Evolutionary conservation across 2,797 vertebrate species (phyloP), one percentile per base, ranked within the genome.

Genomic region (Sebastes matsubarae): DNA sequence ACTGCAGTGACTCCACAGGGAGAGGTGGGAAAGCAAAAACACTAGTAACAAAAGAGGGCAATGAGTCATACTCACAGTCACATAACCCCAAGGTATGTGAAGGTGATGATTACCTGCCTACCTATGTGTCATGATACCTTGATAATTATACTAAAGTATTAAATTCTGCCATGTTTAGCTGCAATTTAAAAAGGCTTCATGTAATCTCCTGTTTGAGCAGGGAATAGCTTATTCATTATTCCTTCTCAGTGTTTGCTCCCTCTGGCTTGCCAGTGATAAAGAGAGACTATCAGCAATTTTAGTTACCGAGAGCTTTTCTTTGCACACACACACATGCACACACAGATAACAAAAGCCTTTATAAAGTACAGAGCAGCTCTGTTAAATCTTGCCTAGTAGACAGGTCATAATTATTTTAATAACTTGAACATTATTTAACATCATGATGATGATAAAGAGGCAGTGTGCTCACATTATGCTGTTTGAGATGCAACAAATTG

Each of bases 51-150:
- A 79, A 65, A 81, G 65, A 78, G 24, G 29, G 79, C 72, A 76
- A 27, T 86, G 83, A 91, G 68, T 89, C 87, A 88, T 65, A 75
- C 68, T 77, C 74, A 85, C 73, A 77, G 84, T 69, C 76, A 83
- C 70, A 87, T 59, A 61, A 70, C 65, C 46, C 36, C 7, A 24
- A 50, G 74, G 75, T 77, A 68, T 73, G 50, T 24, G 57, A 74
- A 78, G 50, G 79, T 82, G 70, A 86, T 72, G 77, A 81, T 82
- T 77, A 83, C 75, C 60, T 82, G 76, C 73, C 69, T 60, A 58
- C 77, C n/a, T 77, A 18, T 75, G 64, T 36, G 46, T 75, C 30
- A 65, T 64, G 38, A 75, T 58, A 30, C 58, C 29, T 42, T 30
- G 36, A 81, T 74, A 80, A 79, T 72, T 72, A 64, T 67, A 66